A percentile compares a stretch with the other conserved stretches of the same genome.
Conservation (phyloP, 1,140 invertebrate genomes). For the Habropoda laboriosa region DNA sequence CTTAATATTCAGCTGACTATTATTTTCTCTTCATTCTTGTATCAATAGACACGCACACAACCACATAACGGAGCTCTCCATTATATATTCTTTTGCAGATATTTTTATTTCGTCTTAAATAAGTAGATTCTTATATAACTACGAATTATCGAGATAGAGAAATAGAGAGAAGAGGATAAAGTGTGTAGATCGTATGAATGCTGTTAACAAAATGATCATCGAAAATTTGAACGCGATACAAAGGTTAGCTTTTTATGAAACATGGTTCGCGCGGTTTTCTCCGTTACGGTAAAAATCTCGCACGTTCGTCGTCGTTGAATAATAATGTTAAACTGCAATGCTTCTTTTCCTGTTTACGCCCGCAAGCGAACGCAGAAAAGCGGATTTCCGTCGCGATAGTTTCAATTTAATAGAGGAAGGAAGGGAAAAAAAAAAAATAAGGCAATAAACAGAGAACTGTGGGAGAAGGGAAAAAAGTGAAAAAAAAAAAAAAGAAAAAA, state of each 20-base stretch:
- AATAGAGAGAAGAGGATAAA: background rate
- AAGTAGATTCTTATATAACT: conserved; percentile 42
- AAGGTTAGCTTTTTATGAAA: too few relatives aligned
- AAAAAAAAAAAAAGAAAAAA: background rate
- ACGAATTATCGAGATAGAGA: conserved; percentile 16
- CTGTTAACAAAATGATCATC: conserved; percentile 17
- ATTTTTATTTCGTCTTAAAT: conserved; percentile 48
- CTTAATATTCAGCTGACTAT: background rate
- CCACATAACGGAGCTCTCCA: background rate
- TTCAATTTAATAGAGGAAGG: background rate
- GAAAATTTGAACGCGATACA: conserved; percentile 2
- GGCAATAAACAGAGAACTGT: too few relatives aligned
- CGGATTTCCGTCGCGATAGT: background rate
- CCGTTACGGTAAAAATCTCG: background rate
- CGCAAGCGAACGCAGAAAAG: background rate
- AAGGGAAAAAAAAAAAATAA: background rate
- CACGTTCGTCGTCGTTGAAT: background rate
- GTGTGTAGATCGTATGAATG: background rate
- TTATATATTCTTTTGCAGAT: conserved; percentile 19
- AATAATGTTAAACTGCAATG: conserved; percentile 3
- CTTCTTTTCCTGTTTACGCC: background rate
- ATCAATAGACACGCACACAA: conserved; percentile 13
- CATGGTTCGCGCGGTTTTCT: background rate
- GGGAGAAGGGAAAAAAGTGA: background rate
- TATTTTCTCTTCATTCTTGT: background rate